Evolutionary conservation across 2,888 invertebrate species (phyloP).

Genomic region (Quadroppia sp.): DNA sequence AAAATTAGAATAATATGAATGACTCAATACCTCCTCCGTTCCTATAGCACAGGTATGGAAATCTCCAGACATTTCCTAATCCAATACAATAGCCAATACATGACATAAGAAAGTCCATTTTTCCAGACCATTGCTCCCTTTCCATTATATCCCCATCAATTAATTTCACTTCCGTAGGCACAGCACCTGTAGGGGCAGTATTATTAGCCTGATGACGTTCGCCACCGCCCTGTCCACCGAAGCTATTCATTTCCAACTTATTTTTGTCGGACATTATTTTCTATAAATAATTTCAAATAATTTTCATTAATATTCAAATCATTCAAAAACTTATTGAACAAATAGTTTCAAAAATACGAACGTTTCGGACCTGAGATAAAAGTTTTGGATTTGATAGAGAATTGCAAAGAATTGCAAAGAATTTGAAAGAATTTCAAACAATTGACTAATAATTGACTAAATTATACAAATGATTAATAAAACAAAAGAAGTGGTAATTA

Average conservation of each 20-base stretch:
- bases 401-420: neutral
- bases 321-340: neutral
- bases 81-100: slow-evolving; percentile 49
- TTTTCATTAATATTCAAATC: neutral
- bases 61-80: slow-evolving; percentile 49
- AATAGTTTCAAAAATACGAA: no score
- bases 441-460: neutral
- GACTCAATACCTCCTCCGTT: slow-evolving; percentile 48
- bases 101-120: slow-evolving; percentile 43
- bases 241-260: slow-evolving; percentile 44
- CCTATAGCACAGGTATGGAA: slow-evolving; percentile 49
- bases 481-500: neutral
- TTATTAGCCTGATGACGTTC: neutral
- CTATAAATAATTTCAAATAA: neutral
- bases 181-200: slow-evolving; percentile 21
- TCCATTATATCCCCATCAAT: slow-evolving; percentile 47
- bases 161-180: slow-evolving; percentile 44
- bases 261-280: slow-evolving; percentile 39
- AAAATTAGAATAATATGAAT: no score
- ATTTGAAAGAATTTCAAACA: neutral
- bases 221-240: slow-evolving; percentile 31
- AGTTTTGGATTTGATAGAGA: neutral
- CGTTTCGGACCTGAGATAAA: neutral
- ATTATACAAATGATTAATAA: neutral
- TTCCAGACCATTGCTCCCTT: slow-evolving; percentile 48